Evolutionary conservation across 2,888 invertebrate species (phyloP), one percentile per base, ranked within the genome.

Genomic region (Meandrusa payeni): DNA sequence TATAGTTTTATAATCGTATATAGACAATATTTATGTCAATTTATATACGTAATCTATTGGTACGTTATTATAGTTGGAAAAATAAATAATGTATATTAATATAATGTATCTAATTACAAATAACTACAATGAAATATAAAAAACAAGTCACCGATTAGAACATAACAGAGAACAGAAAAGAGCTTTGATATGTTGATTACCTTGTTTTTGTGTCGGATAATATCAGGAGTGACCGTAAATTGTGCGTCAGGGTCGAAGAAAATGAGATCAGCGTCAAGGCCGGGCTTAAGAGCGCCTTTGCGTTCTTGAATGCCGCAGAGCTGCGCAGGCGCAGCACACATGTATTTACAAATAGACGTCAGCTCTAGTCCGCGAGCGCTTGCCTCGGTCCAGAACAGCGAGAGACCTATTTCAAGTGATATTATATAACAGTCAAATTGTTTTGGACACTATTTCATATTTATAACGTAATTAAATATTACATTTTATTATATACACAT

Each of bases 201-300:
- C 89, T 93, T 93, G 66, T 93, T 93, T 53, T 92, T 91, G 55
- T 93, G 91, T n/a, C 89, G 78, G 50, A 93, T 90, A 13, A 85
- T 87, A n/a, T 89, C 86, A 34, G 86, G 63, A 5, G 81, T 76
- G 4, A 93, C 90, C 26, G 70, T 69, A 55, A 92, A 91, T 13
- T 81, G 78, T 29, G 87, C 88, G 2, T 92, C 89, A 0, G 93
- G 92, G 67, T 93, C 89, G 86, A 93, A 94, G 50, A 93, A 88
- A 36, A 94, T 91, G 29, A 94, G 88, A 64, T 94, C 94, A 0
- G 93, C 94, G 59, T 94, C 93, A 37, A 88, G 88, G 2, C 92
- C 93, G 2, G 81, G 78, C 31, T 79, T 76, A 15, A 94, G 72
- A 43, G 88, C 79, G 0, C 93, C 93, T 67, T 94, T 94, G 1